Evolutionary conservation across 1,140 invertebrate species (phyloP).

Genomic region (Semibalanus balanoides): DNA sequence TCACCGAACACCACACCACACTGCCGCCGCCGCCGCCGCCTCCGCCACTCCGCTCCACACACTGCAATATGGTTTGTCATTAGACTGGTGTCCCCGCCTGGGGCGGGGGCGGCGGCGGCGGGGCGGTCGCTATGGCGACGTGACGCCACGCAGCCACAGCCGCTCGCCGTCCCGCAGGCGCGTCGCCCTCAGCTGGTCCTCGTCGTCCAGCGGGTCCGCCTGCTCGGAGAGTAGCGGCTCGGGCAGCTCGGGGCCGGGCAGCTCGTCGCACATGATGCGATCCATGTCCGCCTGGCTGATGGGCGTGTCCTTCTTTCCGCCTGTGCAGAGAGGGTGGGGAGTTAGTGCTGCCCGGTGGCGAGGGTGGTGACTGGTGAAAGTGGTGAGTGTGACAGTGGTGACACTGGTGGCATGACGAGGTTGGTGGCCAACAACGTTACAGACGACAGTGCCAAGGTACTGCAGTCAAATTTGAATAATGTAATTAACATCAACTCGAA

Average conservation of each 20-base stretch:
- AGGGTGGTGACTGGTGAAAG: no score
- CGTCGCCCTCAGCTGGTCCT: background rate
- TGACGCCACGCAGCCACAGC: background rate
- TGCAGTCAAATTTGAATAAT: no score
- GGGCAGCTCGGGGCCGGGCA: background rate
- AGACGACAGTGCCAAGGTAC: no score
- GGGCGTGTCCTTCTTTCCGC: background rate
- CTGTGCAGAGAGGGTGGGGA: background rate
- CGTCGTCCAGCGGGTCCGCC: background rate
- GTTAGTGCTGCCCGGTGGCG: no score
- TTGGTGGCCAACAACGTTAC: no score
- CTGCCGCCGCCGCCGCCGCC: no score
- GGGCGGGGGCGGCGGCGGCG: no score
- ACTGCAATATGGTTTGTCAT: background rate
- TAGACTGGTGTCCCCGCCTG: background rate
- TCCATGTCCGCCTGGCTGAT: background rate
- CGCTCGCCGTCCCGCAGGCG: background rate
- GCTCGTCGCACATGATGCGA: background rate
- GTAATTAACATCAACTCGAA: no score
- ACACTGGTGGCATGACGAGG: no score
- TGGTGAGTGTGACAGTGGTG: no score
- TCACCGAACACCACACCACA: background rate
- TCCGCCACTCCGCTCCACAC: background rate
- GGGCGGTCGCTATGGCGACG: background rate
- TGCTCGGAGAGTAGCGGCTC: background rate